Conservation (phyloP, 2,888 invertebrate genomes). For the Euzophera pinguis region DNA sequence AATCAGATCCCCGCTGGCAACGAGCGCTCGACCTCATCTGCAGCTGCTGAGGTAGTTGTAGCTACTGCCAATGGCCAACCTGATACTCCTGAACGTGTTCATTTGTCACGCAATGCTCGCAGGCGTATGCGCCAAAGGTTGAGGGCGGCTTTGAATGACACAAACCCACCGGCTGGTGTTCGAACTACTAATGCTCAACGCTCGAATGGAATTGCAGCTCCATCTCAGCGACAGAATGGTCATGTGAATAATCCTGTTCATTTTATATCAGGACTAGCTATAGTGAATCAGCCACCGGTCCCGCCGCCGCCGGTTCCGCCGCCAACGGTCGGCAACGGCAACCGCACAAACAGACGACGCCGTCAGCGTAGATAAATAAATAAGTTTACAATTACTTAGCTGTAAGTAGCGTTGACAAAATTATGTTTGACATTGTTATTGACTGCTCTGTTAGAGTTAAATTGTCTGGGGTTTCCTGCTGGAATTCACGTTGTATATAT, state of each 20-base stretch:
- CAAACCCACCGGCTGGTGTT: constrained; percentile 24
- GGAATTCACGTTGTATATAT: constrained; percentile 48
- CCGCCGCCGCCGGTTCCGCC: constrained; percentile 21
- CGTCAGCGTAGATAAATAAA: constrained; percentile 61
- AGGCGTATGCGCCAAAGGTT: constrained; percentile 58
- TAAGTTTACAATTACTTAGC: constrained; percentile 14
- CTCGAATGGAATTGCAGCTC: constrained; percentile 14
- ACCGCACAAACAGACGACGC: constrained; percentile 56
- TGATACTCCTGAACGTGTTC: constrained; percentile 19
- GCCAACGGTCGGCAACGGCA: constrained; percentile 29
- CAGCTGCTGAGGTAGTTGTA: constrained; percentile 20
- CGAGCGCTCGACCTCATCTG: constrained; percentile 17
- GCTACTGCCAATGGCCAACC: constrained; percentile 22
- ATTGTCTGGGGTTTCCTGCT: constrained; percentile 47
- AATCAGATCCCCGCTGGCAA: neutral
- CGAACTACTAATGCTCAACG: constrained; percentile 23
- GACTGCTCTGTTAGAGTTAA: constrained; percentile 41
- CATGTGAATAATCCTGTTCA: constrained; percentile 22
- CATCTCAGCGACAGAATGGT: constrained; percentile 29
- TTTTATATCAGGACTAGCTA: constrained; percentile 21
- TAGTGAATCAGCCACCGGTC: constrained; percentile 21
- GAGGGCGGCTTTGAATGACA: constrained; percentile 46
- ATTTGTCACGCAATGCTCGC: constrained; percentile 56
- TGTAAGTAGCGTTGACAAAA: constrained; percentile 22
- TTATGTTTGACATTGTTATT: constrained; percentile 40